Percentiles rank a stretch among this genome's conserved stretches.
Evolutionary conservation across 1,140 invertebrate species (phyloP).

Genomic region (Aricia agestis): DNA sequence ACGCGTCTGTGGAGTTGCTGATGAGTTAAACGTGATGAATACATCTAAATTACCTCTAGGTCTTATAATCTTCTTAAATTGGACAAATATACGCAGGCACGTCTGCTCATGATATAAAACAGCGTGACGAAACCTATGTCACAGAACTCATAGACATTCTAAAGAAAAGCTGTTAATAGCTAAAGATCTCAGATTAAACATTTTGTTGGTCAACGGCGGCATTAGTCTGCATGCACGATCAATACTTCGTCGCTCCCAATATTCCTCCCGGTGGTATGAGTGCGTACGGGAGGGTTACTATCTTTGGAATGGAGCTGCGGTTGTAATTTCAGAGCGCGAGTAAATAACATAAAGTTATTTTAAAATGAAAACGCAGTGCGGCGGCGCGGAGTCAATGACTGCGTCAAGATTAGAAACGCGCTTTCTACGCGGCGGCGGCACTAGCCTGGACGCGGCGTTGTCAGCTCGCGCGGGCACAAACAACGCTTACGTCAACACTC

Average conservation of each 20-base stretch:
- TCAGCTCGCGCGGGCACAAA: conserved; percentile 41
- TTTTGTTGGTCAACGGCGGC: neutral
- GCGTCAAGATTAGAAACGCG: conserved; percentile 68
- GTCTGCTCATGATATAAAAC: no score
- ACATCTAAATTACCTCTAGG: no score
- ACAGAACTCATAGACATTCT: no score
- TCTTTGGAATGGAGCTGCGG: neutral
- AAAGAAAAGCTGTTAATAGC: neutral
- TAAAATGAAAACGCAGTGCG: conserved; percentile 32
- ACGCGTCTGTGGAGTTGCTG: no score
- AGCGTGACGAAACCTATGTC: no score
- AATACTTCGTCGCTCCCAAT: neutral
- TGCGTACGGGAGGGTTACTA: neutral
- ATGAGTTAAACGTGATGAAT: no score
- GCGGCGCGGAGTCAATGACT: conserved; percentile 63
- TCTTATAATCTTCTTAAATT: no score
- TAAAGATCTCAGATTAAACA: neutral
- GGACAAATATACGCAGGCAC: no score
- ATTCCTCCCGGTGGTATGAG: neutral
- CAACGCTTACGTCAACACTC: conserved; percentile 30
- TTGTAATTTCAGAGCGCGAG: neutral
- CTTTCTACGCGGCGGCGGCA: conserved; percentile 61
- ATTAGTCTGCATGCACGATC: neutral
- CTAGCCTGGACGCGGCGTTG: conserved; percentile 54
- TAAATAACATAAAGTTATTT: conserved; percentile 33